Evolutionary conservation across 23 tunicate genomes (phyloP), one percentile per base, ranked within the genome.

Genomic region (Oikopleura vanhoeffeni): DNA sequence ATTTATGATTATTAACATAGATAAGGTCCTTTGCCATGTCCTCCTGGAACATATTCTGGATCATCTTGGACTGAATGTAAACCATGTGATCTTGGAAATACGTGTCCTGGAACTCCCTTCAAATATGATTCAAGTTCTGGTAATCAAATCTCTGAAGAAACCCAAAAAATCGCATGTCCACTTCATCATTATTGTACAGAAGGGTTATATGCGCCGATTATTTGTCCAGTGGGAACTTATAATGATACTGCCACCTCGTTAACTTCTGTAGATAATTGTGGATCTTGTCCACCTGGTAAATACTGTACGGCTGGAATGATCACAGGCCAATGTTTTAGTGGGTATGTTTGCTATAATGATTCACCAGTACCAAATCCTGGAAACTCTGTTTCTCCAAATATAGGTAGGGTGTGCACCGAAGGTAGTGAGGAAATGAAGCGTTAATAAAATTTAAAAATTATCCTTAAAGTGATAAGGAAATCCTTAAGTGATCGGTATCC

Each of bases 231-330:
- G 8, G 60, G 60, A 49, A 49, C 60, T 8, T 49, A 49, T 49
- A 49, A 49, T 49, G 18, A 49, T 18, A 18, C 8, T 49, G 18
- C 8, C 18, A 49, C 60, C 8, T 8, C 18, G 18, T 18, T 49
- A 8, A 49, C 8, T 8, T 8, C 8, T 8, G 8, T 18, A 4
- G 60, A 49, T 8, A 18, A 49, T 8, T 49, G 60, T 18, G 60
- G 76, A 40, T 85, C 76, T 27, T 93, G 98, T 75, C 89, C 87
- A 76, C 88, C 91, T 30, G 98, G 98, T 2, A 67, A 58, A 49
- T 93, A 86, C 76, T 93, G 98, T 83, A 84, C 67, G 39, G 86
- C 75, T 40, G 60, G 60, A 8, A 8, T 8, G 18, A 49, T 49
- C 18, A 18, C 60, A 18, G 60, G 18, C 18, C 18, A 49, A 49